phyloP scores from a whole-genome alignment of 2,888 invertebrate genomes.

The Amblyjoppa proteus region DNA sequence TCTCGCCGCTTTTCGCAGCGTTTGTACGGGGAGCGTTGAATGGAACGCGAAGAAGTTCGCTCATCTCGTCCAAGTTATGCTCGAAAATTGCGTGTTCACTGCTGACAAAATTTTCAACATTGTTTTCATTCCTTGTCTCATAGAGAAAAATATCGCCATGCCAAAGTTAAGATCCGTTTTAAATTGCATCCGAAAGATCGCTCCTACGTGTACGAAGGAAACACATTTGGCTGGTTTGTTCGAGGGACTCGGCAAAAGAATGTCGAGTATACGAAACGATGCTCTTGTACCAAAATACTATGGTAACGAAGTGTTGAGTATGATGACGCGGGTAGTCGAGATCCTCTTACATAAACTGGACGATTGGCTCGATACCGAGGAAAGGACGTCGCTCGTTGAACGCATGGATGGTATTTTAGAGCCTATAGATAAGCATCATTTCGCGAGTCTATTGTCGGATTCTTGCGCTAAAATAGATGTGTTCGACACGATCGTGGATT shows the following conservation, averaged over 20 bases:
- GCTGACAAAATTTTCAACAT: slow-evolving; percentile 75
- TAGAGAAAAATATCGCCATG: not conserved
- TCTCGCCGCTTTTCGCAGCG: slow-evolving; percentile 50
- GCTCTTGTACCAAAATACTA: slow-evolving; percentile 61
- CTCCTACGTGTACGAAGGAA: slow-evolving; percentile 51
- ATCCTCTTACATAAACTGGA: slow-evolving; percentile 53
- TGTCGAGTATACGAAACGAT: slow-evolving; percentile 69
- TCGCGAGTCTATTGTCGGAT: slow-evolving; percentile 66
- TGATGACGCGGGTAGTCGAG: slow-evolving; percentile 69
- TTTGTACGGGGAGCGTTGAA: slow-evolving; percentile 70
- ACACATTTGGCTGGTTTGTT: slow-evolving; percentile 61
- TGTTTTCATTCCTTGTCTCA: slow-evolving; percentile 76
- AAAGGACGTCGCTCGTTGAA: slow-evolving; percentile 53
- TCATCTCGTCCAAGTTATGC: slow-evolving; percentile 68
- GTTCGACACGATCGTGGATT: slow-evolving; percentile 74
- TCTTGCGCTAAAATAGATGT: slow-evolving; percentile 52
- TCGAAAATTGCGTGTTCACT: slow-evolving; percentile 63
- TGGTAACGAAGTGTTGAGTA: slow-evolving; percentile 67
- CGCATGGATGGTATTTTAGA: slow-evolving; percentile 70
- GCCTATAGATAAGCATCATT: slow-evolving; percentile 76
- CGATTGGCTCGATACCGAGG: slow-evolving; percentile 16
- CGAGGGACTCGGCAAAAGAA: slow-evolving; percentile 66
- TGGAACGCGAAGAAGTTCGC: slow-evolving; percentile 75
- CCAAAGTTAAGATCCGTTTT: slow-evolving; percentile 70
- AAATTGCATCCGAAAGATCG: slow-evolving; percentile 66